These are phyloP conservation scores for Alloplasta piceator DNA, from an alignment of 2,888 invertebrate genomes.

Conservation along the genomic window DNA sequence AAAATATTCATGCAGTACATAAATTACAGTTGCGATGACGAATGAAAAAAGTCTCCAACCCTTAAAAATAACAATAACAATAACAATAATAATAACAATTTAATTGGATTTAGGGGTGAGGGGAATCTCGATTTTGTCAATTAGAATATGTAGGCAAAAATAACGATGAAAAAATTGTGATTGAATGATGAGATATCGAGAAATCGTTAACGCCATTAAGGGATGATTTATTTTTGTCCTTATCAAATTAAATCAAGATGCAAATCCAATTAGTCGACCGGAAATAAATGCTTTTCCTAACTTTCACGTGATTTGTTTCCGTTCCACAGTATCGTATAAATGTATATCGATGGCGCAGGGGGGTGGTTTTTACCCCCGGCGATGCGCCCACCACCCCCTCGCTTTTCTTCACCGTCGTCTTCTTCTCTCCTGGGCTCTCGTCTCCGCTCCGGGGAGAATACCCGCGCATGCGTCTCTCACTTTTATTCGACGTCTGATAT, in stretches of 20 bases:
- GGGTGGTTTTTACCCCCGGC: background rate
- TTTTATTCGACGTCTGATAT: background rate
- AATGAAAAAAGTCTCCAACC: background rate
- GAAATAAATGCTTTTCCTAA: too few species aligned
- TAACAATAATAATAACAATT: too few species aligned
- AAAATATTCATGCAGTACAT: constrained; percentile 30
- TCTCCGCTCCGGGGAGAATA: constrained; percentile 21
- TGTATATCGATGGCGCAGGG: background rate
- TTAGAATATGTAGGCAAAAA: too few species aligned
- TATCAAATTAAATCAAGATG: too few species aligned
- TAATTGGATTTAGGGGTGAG: background rate
- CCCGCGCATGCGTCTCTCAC: constrained; percentile 55
- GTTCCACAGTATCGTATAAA: background rate
- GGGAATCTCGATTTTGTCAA: background rate
- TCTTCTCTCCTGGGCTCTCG: constrained; percentile 23
- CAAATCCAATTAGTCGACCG: too few species aligned
- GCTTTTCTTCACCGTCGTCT: constrained; percentile 30
- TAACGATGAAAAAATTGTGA: too few species aligned
- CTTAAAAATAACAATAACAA: too few species aligned
- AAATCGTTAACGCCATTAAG: too few species aligned
- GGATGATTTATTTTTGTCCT: too few species aligned
- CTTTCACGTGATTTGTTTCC: background rate
- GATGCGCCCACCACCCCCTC: background rate
- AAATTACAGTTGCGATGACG: background rate
- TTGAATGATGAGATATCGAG: too few species aligned